Evolutionary conservation across 2,888 invertebrate species (phyloP).

Genomic region (Geophilus truncorum): DNA sequence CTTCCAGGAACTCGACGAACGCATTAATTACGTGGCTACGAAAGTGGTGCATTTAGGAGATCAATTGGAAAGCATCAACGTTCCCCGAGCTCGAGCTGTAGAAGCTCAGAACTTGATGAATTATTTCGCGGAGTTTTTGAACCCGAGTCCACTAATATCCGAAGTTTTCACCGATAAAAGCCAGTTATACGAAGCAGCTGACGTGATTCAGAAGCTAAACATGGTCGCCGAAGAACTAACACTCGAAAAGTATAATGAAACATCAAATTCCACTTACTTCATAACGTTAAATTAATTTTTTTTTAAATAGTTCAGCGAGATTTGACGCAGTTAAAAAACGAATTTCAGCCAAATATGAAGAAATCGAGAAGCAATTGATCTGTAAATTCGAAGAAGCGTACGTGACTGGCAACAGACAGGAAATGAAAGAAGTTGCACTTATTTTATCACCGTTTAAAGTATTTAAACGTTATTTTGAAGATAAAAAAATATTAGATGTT

Average conservation of each 20-base stretch:
- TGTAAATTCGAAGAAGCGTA: conserved; percentile 92
- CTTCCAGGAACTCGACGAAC: conserved; percentile 87
- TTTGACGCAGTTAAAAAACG: conserved; percentile 79
- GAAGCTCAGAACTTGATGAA: conserved; percentile 91
- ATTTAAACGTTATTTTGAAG: not conserved
- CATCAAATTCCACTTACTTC: too few species aligned
- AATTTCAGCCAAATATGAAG: conserved; percentile 82
- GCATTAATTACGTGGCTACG: conserved; percentile 94
- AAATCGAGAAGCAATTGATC: conserved; percentile 80
- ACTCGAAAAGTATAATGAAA: conserved; percentile 60
- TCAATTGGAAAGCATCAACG: conserved; percentile 93
- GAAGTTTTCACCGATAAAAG: conserved; percentile 79
- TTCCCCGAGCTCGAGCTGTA: conserved; percentile 85
- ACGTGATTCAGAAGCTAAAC: conserved; percentile 93
- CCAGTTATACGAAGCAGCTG: conserved; percentile 90
- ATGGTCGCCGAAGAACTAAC: conserved; percentile 93
- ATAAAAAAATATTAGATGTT: not conserved
- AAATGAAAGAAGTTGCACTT: conserved; percentile 89
- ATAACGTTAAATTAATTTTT: too few species aligned
- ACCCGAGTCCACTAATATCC: conserved; percentile 75
- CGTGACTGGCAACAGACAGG: conserved; percentile 70
- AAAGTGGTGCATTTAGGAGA: conserved; percentile 98
- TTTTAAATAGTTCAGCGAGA: conserved; percentile 45
- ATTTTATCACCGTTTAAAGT: conserved; percentile 88
- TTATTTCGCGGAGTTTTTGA: conserved; percentile 86